These are phyloP conservation scores for Hippocampus guttulatus DNA, from an alignment of 2,113 vertebrate genomes.

Conservation along the genomic window DNA sequence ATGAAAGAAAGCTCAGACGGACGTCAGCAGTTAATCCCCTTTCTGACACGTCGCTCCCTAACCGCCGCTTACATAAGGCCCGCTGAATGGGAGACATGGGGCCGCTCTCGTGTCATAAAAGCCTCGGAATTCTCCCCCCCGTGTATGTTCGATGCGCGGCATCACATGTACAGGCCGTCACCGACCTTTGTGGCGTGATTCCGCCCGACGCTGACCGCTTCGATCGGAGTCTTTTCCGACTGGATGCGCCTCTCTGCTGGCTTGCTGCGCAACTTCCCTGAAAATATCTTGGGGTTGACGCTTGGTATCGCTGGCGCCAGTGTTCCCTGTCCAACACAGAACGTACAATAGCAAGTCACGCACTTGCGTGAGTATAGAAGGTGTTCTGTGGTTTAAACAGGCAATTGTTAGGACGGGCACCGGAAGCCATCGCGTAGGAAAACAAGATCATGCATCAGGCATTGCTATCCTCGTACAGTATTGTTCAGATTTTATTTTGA, in stretches of 20 bases:
- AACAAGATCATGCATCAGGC: no score
- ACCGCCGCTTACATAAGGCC: slow-evolving; percentile 54
- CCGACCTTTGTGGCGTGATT: slow-evolving; percentile 76
- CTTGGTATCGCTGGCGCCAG: slow-evolving; percentile 70
- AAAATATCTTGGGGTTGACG: slow-evolving; percentile 81
- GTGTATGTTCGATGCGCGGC: neutral
- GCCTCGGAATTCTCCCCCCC: slow-evolving; percentile 10
- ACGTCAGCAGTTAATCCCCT: slow-evolving; percentile 67
- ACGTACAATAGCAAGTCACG: slow-evolving; percentile 9
- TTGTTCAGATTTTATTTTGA: no score
- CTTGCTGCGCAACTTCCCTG: slow-evolving; percentile 83
- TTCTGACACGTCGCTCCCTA: slow-evolving; percentile 65
- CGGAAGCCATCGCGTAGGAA: no score
- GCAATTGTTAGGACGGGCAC: no score
- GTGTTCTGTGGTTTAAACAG: no score
- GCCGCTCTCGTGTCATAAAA: slow-evolving; percentile 31
- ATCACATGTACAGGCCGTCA: neutral
- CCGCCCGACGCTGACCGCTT: slow-evolving; percentile 66
- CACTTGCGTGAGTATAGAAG: neutral
- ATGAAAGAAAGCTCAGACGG: slow-evolving; percentile 48
- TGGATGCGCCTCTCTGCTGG: slow-evolving; percentile 73
- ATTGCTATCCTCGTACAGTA: no score
- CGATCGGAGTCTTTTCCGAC: slow-evolving; percentile 77
- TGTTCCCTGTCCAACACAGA: slow-evolving; percentile 72
- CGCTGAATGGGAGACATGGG: slow-evolving; percentile 25